Conservation (phyloP, 2,113 vertebrate species). For the Microcebus lehilahytsara region DNA sequence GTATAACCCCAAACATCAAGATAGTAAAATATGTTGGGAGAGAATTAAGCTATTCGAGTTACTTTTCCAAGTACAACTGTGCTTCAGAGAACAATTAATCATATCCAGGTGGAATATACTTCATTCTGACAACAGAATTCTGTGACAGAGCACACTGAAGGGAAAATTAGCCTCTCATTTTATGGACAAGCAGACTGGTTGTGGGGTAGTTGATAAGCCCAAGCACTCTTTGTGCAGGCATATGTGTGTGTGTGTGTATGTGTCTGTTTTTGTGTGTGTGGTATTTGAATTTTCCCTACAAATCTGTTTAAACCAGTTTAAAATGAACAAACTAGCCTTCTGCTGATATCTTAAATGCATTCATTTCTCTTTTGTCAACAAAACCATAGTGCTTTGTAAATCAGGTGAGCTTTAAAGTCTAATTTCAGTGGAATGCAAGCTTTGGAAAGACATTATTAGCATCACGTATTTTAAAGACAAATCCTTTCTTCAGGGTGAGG, state of each 20-base stretch:
- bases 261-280: neutral
- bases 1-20: neutral
- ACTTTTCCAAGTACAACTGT: neutral
- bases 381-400: neutral
- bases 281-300: neutral
- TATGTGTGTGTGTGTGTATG: fast-evolving
- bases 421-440: neutral
- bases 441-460: neutral
- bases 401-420: neutral
- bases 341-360: neutral
- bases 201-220: neutral
- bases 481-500: neutral
- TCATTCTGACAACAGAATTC: neutral
- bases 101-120: neutral
- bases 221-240: neutral
- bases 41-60: neutral
- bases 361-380: neutral
- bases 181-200: neutral
- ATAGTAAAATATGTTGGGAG: neutral
- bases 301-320: neutral
- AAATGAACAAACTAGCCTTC: neutral
- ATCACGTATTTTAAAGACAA: neutral
- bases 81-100: neutral
- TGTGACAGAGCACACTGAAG: neutral
- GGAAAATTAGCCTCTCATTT: neutral